Base-by-base conservation (phyloP, 2,888 invertebrate species). In the Lasioglossum oenotherae region DNA sequence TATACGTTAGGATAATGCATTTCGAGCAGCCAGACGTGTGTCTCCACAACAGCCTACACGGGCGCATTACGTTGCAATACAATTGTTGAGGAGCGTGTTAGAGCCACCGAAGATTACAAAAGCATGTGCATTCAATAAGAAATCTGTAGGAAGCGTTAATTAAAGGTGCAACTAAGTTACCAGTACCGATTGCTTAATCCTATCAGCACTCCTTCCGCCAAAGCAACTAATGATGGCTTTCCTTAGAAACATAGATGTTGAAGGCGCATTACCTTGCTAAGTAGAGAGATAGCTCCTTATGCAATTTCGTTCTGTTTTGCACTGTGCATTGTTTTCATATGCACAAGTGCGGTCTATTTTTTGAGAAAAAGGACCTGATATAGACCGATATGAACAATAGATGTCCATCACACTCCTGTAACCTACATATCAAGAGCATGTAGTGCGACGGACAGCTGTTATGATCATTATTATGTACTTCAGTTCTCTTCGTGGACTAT, bases 91-190 rank as follows among this genome's bases (percentile, higher is more conserved):
- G 38, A 38, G 23, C 10, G 23, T 12, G 35, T 23, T 38, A 23
- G 35, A 38, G 19, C 69, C 38, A 38, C 38, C 19, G 38, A 10
- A 69, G 69, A 69, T 69, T 69, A 69, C 69, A 35, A 69, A 69
- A 69, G 69, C 19, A 38, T 38, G 10, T 69, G 38, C 69, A 38
- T 69, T 69, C 38, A 69, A 69, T 23, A 12, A 38, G 69, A 69
- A 69, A 69, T 69, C 69, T 69, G 69, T 69, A 69, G 69, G 69
- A 69, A 69, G 41, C 23, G 35, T 41, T 69, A 41, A 69, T 38
- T 69, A 38, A 41, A 38, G 69, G 41, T n/a, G 19, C 23, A 69
- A 69, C 23, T 69, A 23, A 69, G 69, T 41, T 69, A 69, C n/a
- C 69, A n/a, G n/a, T 38, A 69, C 41, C 38, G 19, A n/a, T 69